A percentile compares a stretch with the other conserved stretches of the same genome.
phyloP scores from a whole-genome alignment of 2,888 invertebrate genomes.

The Sminthurides aquaticus region DNA sequence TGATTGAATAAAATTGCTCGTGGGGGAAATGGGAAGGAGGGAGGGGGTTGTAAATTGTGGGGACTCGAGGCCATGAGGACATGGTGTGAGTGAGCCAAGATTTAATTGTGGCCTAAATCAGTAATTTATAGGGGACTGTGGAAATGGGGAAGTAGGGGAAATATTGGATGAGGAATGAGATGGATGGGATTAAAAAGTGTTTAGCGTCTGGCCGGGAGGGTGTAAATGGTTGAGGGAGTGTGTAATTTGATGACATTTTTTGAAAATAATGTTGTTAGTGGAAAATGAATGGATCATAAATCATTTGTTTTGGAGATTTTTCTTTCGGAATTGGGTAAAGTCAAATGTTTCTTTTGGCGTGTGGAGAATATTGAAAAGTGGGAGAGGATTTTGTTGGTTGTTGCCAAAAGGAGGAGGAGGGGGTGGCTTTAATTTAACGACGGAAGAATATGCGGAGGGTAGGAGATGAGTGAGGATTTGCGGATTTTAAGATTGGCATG shows the following conservation, averaged over 20 bases:
- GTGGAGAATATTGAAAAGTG: background rate
- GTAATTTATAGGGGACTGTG: background rate
- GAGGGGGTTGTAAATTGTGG: too few relatives aligned
- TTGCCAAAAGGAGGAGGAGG: too few relatives aligned
- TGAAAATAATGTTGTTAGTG: background rate
- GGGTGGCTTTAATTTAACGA: too few relatives aligned
- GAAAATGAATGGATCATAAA: background rate
- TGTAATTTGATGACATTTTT: background rate
- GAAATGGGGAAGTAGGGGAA: background rate
- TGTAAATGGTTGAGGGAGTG: background rate
- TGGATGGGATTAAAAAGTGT: background rate
- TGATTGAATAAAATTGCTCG: too few relatives aligned
- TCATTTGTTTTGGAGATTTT: background rate
- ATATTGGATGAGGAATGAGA: background rate
- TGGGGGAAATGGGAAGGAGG: too few relatives aligned
- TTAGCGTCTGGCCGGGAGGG: background rate
- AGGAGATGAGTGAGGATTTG: too few relatives aligned
- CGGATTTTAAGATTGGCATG: too few relatives aligned
- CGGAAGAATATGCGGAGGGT: too few relatives aligned
- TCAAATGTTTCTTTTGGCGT: background rate
- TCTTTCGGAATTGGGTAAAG: background rate
- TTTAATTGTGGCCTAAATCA: background rate
- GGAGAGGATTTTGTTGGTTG: too few relatives aligned
- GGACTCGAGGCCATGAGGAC: too few relatives aligned
- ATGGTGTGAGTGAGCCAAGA: too few relatives aligned